phyloP scores from a whole-genome alignment of 2,113 vertebrate genomes.

The Stercorarius parasiticus region DNA sequence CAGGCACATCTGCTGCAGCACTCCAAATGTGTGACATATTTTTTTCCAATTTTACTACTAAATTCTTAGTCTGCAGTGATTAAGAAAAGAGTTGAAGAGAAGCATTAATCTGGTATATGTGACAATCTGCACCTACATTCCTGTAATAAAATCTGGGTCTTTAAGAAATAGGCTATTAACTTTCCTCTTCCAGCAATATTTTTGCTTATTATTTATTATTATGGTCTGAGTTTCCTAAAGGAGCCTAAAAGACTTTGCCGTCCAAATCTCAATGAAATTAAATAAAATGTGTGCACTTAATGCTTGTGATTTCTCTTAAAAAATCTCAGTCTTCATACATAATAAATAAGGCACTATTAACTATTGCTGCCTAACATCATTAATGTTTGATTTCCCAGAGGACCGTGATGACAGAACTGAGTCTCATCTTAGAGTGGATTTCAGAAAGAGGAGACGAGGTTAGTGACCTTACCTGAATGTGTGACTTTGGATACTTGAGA shows the following conservation, averaged over 20 bases:
- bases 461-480: neutral
- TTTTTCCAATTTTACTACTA: neutral
- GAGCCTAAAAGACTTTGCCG: neutral
- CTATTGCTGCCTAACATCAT: neutral
- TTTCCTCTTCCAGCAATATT: neutral
- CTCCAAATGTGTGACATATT: neutral
- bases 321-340: constrained; percentile 3
- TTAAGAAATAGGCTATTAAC: neutral
- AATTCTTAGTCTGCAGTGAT: neutral
- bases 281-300: neutral
- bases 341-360: constrained; percentile 29
- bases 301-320: neutral
- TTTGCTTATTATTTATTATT: constrained; percentile 28
- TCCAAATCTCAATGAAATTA: constrained; percentile 12
- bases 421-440: neutral
- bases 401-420: neutral
- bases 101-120: neutral
- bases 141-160: neutral
- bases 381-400: constrained; percentile 6
- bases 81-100: neutral
- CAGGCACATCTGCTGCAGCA: neutral
- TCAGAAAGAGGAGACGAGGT: neutral
- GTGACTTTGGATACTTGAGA: constrained; percentile 17
- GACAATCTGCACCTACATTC: neutral
- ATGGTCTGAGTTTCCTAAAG: neutral